Evolutionary conservation across 2,888 invertebrate genomes (phyloP), one percentile per base, ranked within the genome.

Genomic region (Strigamia maritima): DNA sequence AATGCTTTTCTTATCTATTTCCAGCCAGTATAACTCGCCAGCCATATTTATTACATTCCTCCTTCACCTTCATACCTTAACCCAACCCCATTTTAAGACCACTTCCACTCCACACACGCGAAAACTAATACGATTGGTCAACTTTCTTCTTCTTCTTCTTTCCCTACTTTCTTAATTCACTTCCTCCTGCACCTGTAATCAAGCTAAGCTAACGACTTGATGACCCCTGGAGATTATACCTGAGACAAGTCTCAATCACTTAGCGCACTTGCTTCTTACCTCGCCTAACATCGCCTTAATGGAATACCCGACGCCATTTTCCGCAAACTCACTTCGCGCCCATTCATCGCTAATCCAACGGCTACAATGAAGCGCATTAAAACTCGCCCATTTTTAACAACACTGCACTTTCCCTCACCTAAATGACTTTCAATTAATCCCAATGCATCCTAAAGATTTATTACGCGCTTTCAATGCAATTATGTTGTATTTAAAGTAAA

Each of bases 151-250:
- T 10, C 40, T 40, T 49, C 49, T 49, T 49, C 49, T 49, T 49
- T 49, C 49, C 49, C 49, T 49, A 49, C 49, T 49, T 49, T 49
- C 65, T 65, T 65, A 65, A 65, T 65, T 65, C 65, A 65, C 65
- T 65, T 65, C 65, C 65, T 65, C 16, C 65, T 65, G 24, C 65
- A 65, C 65, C 65, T 65, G 65, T 65, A 65, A 65, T 65, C 65
- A 65, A 65, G 65, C 65, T 65, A 65, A 65, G 65, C 65, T 65
- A 65, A 65, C 65, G 65, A 65, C 65, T 65, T 65, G 65, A 65
- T 65, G 65, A 65, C 65, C 65, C 65, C 65, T 65, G 65, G 65
- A 65, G 65, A 65, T 65, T 65, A 65, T 65, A 65, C 65, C 65
- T 65, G 65, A 65, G 65, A 65, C 65, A 65, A 65, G 65, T 65